phyloP scores from a whole-genome alignment of 2,797 vertebrate species.

The Nannoperca australis region DNA sequence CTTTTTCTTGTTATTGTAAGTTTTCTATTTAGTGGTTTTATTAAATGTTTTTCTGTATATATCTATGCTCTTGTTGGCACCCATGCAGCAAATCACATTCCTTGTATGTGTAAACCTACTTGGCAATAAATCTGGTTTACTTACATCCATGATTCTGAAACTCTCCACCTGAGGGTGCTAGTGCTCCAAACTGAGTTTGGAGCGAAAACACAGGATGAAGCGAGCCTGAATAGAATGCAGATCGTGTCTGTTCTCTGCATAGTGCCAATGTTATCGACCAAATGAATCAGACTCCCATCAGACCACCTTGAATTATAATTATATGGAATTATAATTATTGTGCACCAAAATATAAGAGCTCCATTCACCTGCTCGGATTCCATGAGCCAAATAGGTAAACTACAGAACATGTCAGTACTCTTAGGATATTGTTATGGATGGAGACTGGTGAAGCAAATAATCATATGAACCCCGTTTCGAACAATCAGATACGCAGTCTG shows the following conservation, averaged over 20 bases:
- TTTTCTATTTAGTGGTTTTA: too few species aligned
- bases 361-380: background rate
- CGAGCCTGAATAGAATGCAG: slow-evolving; percentile 50
- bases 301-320: background rate
- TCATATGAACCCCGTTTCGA: fast-evolving
- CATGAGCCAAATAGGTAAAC: background rate
- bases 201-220: slow-evolving; percentile 10
- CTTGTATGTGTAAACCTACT: too few species aligned
- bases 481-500: background rate
- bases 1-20: too few species aligned
- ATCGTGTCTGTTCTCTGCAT: slow-evolving; percentile 12
- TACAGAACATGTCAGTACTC: background rate
- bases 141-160: too few species aligned
- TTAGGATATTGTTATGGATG: background rate
- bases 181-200: slow-evolving; percentile 51
- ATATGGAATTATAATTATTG: background rate
- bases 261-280: background rate
- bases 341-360: background rate
- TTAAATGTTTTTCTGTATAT: too few species aligned
- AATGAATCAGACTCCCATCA: background rate
- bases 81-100: too few species aligned
- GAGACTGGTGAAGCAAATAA: too few species aligned
- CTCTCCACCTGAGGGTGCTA: slow-evolving; percentile 71
- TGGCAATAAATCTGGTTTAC: too few species aligned
- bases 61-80: too few species aligned